Base-by-base conservation (phyloP, 2,888 invertebrate genomes). In the Carabus problematicus region DNA sequence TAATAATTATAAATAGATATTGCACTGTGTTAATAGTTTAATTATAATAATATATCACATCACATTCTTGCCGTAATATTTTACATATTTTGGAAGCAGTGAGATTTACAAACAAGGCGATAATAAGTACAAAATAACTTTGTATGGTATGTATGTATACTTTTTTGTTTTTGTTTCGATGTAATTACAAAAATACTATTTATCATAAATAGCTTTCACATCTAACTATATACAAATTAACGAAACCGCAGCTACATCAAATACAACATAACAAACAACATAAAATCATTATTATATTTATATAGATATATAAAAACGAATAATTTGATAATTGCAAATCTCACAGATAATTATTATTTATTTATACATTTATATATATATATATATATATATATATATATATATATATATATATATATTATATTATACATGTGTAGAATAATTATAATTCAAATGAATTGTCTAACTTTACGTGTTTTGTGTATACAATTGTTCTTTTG, bases 21-120 rank as follows among this genome's bases (percentile, higher is more conserved):
- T 47, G 12, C 39, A 66, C 58, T 49, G 60, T 67, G 67, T 67
- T 67, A 67, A 67, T 67, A 60, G 59, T 60, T 60, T 67, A 60
- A 67, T 60, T 67, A 59, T 67, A 67, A 60, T 60, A 60, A 60
- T 67, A 67, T 67, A 67, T 67, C 67, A 67, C 67, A 67, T 67
- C 60, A 60, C 67, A 60, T 60, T 66, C 66, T 66, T 62, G 69
- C 69, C 62, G 61, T 62, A 43, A 62, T 40, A n/a, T 61, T 69
- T 62, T 69, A 69, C 69, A 69, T 68, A 61, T 69, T 64, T 62
- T 69, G 69, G 69, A 69, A 69, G 69, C 69, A 69, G 69, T 69
- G 69, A 69, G 69, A 69, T 62, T 69, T 62, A 69, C 69, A 69
- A 69, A 69, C 47, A 62, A 69, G 69, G 69, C 69, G 52, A 67